phyloP scores from a whole-genome alignment of 2,888 invertebrate species.

The Busseola fusca region DNA sequence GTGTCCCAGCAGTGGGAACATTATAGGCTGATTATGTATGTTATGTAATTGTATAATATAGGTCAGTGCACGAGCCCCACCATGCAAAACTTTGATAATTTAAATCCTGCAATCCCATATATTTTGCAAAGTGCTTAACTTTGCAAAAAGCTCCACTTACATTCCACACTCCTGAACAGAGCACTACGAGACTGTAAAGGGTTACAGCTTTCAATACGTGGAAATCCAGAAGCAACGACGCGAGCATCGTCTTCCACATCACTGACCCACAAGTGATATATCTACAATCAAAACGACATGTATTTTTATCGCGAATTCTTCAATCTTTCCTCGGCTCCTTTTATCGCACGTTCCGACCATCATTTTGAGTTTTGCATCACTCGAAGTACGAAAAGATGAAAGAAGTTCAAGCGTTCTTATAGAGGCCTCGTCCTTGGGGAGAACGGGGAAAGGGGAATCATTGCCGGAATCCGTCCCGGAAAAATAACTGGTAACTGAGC shows the following conservation, averaged over 20 bases:
- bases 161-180: not conserved
- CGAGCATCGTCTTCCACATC: conserved; percentile 45
- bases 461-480: conserved; percentile 72
- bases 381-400: conserved; percentile 78
- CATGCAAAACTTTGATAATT: not conserved
- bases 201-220: conserved; percentile 19
- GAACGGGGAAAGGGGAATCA: conserved; percentile 73
- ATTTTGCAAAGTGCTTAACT: too few species aligned
- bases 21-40: too few species aligned
- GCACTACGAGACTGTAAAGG: conserved; percentile 35
- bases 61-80: too few species aligned
- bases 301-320: conserved; percentile 52
- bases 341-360: conserved; percentile 66
- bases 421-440: conserved; percentile 72
- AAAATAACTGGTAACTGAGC: conserved; percentile 77
- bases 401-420: conserved; percentile 79
- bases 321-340: conserved; percentile 53
- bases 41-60: too few species aligned
- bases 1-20: too few species aligned
- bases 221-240: conserved; percentile 29
- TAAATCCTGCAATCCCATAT: not conserved
- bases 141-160: not conserved
- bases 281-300: conserved; percentile 52
- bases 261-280: conserved; percentile 48
- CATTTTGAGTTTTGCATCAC: conserved; percentile 71